phyloP scores from a whole-genome alignment of 2,888 invertebrate species.

The Phalangium opilio region DNA sequence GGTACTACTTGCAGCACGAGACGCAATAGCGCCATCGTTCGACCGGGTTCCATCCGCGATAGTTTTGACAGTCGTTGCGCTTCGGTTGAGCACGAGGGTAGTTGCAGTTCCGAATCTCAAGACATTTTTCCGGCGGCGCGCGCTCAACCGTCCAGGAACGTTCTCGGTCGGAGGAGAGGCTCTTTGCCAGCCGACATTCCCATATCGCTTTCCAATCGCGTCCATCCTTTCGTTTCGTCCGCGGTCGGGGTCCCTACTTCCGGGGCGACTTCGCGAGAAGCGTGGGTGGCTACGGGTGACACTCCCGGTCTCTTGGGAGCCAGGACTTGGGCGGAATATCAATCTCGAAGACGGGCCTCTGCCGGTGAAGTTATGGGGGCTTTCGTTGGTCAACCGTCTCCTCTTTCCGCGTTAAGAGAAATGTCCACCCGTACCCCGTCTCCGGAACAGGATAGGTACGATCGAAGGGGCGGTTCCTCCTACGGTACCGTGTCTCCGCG shows the following conservation, averaged over 20 bases:
- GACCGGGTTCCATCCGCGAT: conserved; percentile 4
- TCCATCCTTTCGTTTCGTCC: neutral
- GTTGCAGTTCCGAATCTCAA: conserved; percentile 1
- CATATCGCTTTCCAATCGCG: conserved; percentile 4
- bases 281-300: no score
- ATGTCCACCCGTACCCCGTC: neutral
- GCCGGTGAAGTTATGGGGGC: conserved; percentile 1
- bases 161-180: conserved; percentile 10
- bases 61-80: conserved; percentile 6
- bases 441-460: neutral
- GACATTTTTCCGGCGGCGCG: conserved; percentile 8
- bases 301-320: no score
- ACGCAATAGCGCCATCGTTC: conserved; percentile 3
- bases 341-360: neutral
- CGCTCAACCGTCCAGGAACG: conserved; percentile 4
- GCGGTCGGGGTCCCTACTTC: neutral
- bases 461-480: neutral
- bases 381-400: neutral
- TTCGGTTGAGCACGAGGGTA: neutral
- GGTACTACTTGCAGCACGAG: conserved; percentile 4
- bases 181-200: conserved; percentile 12
- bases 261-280: neutral
- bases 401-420: neutral
- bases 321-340: neutral
- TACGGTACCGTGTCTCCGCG: conserved; percentile 5